Evolutionary conservation across 2,888 invertebrate genomes (phyloP).

Genomic region (Drosophila cognata): DNA sequence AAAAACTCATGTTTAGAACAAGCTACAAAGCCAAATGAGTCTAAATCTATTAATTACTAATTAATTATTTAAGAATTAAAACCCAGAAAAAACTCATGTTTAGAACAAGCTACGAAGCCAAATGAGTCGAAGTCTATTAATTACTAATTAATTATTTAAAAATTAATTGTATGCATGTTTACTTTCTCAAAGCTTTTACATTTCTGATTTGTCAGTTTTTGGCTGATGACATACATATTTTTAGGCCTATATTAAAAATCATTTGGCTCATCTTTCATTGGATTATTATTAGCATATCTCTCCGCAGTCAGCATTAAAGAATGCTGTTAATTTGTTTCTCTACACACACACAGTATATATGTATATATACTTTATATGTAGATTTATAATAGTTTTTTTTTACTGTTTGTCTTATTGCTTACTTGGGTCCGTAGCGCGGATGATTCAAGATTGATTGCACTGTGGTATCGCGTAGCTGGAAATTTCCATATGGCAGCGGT

Average conservation of each 20-base stretch:
- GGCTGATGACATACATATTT: neutral
- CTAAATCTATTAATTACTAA: neutral
- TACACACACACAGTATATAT: constrained; percentile 3
- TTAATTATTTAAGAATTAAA: neutral
- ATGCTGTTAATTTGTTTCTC: constrained; percentile 40
- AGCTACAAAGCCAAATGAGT: neutral
- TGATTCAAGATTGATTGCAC: constrained; percentile 94
- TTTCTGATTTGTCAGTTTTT: neutral
- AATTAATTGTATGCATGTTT: neutral
- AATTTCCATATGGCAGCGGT: constrained; percentile 96
- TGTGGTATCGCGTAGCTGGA: constrained; percentile 96
- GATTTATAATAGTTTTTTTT: neutral
- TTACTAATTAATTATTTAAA: neutral
- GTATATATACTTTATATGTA: neutral
- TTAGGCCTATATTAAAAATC: neutral
- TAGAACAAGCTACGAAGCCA: neutral
- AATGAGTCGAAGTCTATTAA: neutral
- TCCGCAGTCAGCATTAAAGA: constrained; percentile 27
- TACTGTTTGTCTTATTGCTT: constrained; percentile 83
- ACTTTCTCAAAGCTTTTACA: neutral
- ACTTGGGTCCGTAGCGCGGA: constrained; percentile 96
- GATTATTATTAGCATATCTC: neutral
- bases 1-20: neutral
- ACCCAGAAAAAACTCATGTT: neutral
- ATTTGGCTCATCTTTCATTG: neutral